Evolutionary conservation across 2,888 invertebrate genomes (phyloP).

Genomic region (Nephrotoma appendiculata): DNA sequence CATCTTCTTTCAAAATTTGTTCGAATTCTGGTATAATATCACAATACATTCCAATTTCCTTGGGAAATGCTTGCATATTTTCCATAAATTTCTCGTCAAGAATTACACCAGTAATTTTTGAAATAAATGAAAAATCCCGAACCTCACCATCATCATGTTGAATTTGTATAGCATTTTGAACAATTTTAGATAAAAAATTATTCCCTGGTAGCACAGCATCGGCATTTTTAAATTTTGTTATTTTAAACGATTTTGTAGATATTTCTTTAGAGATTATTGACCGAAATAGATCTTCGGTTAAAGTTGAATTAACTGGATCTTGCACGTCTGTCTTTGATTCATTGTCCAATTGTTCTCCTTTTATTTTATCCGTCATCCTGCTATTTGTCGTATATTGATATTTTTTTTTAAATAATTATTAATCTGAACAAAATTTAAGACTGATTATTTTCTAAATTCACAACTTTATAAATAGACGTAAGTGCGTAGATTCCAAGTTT

Average conservation of each 20-base stretch:
- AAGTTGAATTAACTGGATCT: not conserved
- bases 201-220: not conserved
- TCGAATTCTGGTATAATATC: not conserved
- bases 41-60: not conserved
- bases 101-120: not conserved
- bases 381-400: too few species aligned
- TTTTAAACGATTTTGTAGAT: not conserved
- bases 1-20: not conserved
- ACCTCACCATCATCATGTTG: not conserved
- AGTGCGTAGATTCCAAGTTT: too few species aligned
- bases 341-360: not conserved
- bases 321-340: not conserved
- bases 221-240: not conserved
- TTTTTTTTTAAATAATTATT: too few species aligned
- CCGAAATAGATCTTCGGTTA: not conserved
- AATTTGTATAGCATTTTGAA: not conserved
- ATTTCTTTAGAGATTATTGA: not conserved
- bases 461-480: not conserved
- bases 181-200: not conserved
- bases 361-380: too few species aligned
- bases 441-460: not conserved
- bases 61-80: not conserved
- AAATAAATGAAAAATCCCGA: not conserved
- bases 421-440: too few species aligned
- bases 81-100: not conserved